Conservation (phyloP, 2,888 invertebrate genomes). For the Venustoraphidia nigricollis region DNA sequence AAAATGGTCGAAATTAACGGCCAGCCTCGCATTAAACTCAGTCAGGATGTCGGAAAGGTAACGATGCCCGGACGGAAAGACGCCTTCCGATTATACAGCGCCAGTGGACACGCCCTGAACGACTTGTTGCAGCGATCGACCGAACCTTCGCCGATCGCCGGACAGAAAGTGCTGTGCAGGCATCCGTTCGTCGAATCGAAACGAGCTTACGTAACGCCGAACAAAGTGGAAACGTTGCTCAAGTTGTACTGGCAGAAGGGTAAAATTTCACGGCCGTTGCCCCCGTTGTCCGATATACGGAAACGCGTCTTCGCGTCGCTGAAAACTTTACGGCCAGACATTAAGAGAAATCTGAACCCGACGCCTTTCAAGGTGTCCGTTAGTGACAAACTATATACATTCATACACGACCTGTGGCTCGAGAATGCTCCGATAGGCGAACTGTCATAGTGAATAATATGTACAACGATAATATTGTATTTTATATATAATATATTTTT, state of each 20-base stretch:
- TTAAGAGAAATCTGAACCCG: slow-evolving; percentile 91
- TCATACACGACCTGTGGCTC: slow-evolving; percentile 92
- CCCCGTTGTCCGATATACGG: slow-evolving; percentile 60
- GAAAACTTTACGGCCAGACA: slow-evolving; percentile 71
- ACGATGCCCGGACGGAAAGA: slow-evolving; percentile 92
- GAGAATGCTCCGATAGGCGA: slow-evolving; percentile 96
- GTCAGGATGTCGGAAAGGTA: slow-evolving; percentile 93
- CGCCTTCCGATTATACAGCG: slow-evolving; percentile 55
- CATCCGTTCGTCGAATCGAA: slow-evolving; percentile 97
- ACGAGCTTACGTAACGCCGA: slow-evolving; percentile 85
- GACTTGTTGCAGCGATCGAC: slow-evolving; percentile 73
- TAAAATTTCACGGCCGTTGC: slow-evolving; percentile 44
- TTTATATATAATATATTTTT: too few relatives aligned
- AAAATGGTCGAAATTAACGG: slow-evolving; percentile 90
- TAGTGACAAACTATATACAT: slow-evolving; percentile 81
- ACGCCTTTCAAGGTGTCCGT: slow-evolving; percentile 97
- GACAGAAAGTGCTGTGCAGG: slow-evolving; percentile 76
- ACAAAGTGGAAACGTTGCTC: slow-evolving; percentile 70
- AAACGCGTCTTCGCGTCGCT: slow-evolving; percentile 68
- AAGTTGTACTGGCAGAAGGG: slow-evolving; percentile 79
- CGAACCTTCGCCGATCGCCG: slow-evolving; percentile 60
- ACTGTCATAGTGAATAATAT: slow-evolving; percentile 41
- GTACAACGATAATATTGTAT: too few relatives aligned
- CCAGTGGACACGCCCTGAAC: slow-evolving; percentile 71
- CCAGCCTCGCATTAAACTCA: slow-evolving; percentile 84